Base-by-base conservation (phyloP, 2,797 vertebrate species). In the Lophotriccus pileatus region DNA sequence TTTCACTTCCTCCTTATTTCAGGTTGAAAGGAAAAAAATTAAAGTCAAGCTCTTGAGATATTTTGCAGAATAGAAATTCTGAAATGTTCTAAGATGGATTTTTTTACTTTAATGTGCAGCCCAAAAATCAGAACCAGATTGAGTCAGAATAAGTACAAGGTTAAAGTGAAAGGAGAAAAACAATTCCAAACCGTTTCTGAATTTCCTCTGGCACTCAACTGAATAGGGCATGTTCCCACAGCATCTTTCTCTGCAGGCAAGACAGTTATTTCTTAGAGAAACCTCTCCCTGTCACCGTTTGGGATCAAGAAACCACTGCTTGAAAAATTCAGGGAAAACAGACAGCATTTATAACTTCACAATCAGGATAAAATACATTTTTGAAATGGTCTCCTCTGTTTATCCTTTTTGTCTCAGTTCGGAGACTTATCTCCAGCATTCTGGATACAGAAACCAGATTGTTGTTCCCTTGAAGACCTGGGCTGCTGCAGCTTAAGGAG, bases 371-470 rank as follows among this genome's bases (percentile, higher is more conserved):
- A 68, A 69, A 30, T 6, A 47, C 30, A 39, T 30, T 18, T 55
- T 39, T 4, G 9, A 10, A 30, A 20, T 18, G 36, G 1, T 3
- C 20, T 62, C 12, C 19, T 37, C 70, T 24, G 1, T 1, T 3
- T 6, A 27, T 6, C 10, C 25, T 4, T 53, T 58, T 44, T 14
- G 36, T 5, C 47, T 78, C 13, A 49, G 32, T 18, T 39, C 59
- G 63, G 49, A 25, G 16, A 24, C 15, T 20, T 27, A 4, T 24
- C 44, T 73, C 41, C 7, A 8, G 21, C 66, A 39, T 21, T 36
- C 34, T 5, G 24, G 58, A 19, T 12, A 25, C n/a, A 36, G 58
- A 56, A 73, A 24, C 8, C 36, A 32, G 37, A 64, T 5, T 15
- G 36, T 10, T 53, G 7, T 9, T 53, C 7, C 72, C 62, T 16